Base-by-base conservation (phyloP, 2,888 invertebrate genomes). In the Stegophylla sp. region DNA sequence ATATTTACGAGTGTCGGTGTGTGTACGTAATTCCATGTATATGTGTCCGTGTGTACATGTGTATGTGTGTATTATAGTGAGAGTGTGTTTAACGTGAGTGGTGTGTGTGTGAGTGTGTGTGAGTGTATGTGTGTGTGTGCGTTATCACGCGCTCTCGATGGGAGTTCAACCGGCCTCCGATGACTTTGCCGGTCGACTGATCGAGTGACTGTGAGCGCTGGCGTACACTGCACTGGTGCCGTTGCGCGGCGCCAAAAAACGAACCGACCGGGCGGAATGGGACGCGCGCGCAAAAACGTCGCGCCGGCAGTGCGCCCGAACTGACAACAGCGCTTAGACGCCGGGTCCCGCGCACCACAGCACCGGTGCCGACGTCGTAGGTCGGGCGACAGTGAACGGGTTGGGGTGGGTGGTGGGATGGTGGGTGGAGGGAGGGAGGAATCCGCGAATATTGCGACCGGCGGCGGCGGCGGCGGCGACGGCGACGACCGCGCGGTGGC, bases 151-250 rank as follows among this genome's bases (percentile, higher is more conserved):
- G 79, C 79, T 61, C 71, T 79, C 71, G 79, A 71, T 69, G 69
- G 79, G 79, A 79, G 79, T 79, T 72, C 82, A 82, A 77, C 82
- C 75, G 82, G 82, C 82, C 66, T 75, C 74, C 75, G 73, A 74
- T 64, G 74, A 82, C 82, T 67, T 82, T 75, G 82, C 82, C 82
- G 82, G 82, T 82, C 79, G 81, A 82, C 82, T 82, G 72, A 81
- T 73, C 72, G 81, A 81, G 81, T 82, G 81, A 69, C 82, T 72
- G 82, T 74, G 75, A 74, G 67, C 75, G 81, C 34, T 81, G 82
- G 69, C 28, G 69, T 71, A 71, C 79, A 12, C 48, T 61, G 61
- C 71, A 79, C 79, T 45, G 77, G 59, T 69, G 71, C 79, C 79
- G 69, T 69, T 34, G 67, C 67, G 76, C 63, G 75, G 77, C 77